Evolutionary conservation across 64 coral and sea anemone genomes (phyloP).

Genomic region (Stichodactyla mertensii): DNA sequence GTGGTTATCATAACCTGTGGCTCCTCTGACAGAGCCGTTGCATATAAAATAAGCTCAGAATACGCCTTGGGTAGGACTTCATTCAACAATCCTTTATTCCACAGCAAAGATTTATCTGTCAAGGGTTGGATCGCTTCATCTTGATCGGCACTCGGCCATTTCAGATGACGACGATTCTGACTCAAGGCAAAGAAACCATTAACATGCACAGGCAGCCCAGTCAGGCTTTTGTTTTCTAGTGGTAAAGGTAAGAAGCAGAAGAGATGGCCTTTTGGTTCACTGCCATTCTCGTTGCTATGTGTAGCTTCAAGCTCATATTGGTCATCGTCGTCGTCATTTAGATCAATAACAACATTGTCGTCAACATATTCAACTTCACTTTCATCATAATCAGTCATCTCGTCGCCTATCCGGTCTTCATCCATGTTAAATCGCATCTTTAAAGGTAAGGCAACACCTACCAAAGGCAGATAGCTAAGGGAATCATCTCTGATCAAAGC

Average conservation of each 20-base stretch:
- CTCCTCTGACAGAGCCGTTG: neutral
- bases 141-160: slow-evolving; percentile 72
- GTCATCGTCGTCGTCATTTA: neutral
- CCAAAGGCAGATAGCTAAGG: slow-evolving; percentile 65
- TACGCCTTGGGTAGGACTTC: slow-evolving; percentile 74
- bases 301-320: neutral
- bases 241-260: slow-evolving; percentile 93
- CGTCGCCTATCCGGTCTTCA: neutral
- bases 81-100: slow-evolving; percentile 64
- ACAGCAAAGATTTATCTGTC: slow-evolving; percentile 59
- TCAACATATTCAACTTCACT: neutral
- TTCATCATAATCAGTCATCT: neutral
- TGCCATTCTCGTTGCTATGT: neutral
- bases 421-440: neutral
- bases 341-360: neutral
- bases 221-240: slow-evolving; percentile 59
- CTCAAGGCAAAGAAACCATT: slow-evolving; percentile 87
- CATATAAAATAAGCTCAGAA: slow-evolving; percentile 26
- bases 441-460: slow-evolving; percentile 52
- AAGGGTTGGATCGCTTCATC: neutral
- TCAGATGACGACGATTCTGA: slow-evolving; percentile 81
- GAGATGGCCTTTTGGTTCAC: slow-evolving; percentile 24
- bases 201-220: slow-evolving; percentile 86
- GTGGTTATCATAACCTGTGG: neutral
- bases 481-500: slow-evolving; percentile 45